Evolutionary conservation across 2,797 vertebrate genomes (phyloP).

Genomic region (Anabas testudineus): DNA sequence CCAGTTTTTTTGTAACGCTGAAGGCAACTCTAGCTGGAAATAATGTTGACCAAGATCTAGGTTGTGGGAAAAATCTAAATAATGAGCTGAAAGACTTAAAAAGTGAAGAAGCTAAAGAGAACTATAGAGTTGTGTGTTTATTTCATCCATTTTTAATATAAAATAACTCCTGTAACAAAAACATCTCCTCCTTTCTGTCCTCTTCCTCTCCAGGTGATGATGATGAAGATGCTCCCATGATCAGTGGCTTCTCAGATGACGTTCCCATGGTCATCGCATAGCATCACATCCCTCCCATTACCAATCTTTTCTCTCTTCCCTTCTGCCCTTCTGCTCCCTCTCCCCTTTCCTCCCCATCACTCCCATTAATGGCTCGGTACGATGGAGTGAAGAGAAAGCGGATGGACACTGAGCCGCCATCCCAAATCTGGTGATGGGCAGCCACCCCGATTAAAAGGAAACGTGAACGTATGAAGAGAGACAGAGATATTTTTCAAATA

Average conservation of each 20-base stretch:
- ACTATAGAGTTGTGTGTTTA: too few relatives aligned
- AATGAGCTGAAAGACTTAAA: too few relatives aligned
- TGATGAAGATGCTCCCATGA: slow-evolving; percentile 97
- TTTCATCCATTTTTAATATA: too few relatives aligned
- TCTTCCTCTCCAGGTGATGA: slow-evolving; percentile 88
- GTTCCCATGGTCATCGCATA: slow-evolving; percentile 99
- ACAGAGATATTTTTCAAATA: slow-evolving; percentile 86
- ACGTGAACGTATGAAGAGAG: slow-evolving; percentile 69
- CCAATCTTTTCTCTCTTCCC: slow-evolving; percentile 23
- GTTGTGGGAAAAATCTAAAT: too few relatives aligned
- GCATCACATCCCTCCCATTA: slow-evolving; percentile 58
- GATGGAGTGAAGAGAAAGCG: slow-evolving; percentile 20
- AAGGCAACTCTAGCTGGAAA: too few relatives aligned
- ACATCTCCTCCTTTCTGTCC: background rate
- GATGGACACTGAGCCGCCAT: slow-evolving; percentile 13
- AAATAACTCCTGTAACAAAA: background rate
- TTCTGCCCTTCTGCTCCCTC: slow-evolving; percentile 13
- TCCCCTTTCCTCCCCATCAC: slow-evolving; percentile 23
- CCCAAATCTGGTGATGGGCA: slow-evolving; percentile 32
- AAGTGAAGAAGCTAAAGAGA: too few relatives aligned
- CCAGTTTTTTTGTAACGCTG: too few relatives aligned
- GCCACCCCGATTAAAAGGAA: slow-evolving; percentile 55
- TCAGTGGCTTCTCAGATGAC: slow-evolving; percentile 98
- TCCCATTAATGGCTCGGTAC: slow-evolving; percentile 24
- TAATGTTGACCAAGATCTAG: too few relatives aligned